Evolutionary conservation across 2,888 invertebrate species (phyloP), one percentile per base, ranked within the genome.

Genomic region (Rambutsinella grinnellia): DNA sequence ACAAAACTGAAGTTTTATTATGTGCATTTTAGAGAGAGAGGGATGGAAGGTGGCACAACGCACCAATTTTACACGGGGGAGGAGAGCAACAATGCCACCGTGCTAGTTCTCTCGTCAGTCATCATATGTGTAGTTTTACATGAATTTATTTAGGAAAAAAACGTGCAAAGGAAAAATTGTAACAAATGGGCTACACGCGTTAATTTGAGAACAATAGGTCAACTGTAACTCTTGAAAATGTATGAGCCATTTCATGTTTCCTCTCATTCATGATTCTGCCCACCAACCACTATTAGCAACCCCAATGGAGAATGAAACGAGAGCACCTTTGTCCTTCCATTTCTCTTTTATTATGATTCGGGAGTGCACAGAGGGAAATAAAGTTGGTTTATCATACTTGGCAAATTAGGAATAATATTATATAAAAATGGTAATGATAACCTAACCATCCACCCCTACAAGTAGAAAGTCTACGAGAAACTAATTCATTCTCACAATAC

Each of bases 171-270:
- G 13, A 36, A 36, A 36, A 36, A 36, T 36, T 62, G 71, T 80
- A 80, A 81, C 80, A 82, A 82, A 82, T 82, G 81, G 78, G 82
- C 81, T 78, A 79, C 82, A 82, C 81, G 80, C 82, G 81, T 82
- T 82, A 81, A 82, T 82, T 81, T 66, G 82, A 74, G 80, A 81
- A 82, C 82, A 82, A 82, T 82, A 67, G 75, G 71, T 76, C 76
- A 77, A 69, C 76, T 75, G 76, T 76, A 77, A 75, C 78, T 75
- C 75, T 78, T 69, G 75, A 76, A 79, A 68, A 26, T 28, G 23
- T 62, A 58, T 57, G 58, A 71, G 51, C 26, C 58, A 56, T 62
- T 56, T 65, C 26, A 56, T 56, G 46, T 26, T 66, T 66, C 56
- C 46, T 65, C 56, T 26, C 19, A 17, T 36, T 36, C 36, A 36